Base-by-base conservation (phyloP, 2,113 vertebrate genomes). In the Nothocercus nigrocapillus region DNA sequence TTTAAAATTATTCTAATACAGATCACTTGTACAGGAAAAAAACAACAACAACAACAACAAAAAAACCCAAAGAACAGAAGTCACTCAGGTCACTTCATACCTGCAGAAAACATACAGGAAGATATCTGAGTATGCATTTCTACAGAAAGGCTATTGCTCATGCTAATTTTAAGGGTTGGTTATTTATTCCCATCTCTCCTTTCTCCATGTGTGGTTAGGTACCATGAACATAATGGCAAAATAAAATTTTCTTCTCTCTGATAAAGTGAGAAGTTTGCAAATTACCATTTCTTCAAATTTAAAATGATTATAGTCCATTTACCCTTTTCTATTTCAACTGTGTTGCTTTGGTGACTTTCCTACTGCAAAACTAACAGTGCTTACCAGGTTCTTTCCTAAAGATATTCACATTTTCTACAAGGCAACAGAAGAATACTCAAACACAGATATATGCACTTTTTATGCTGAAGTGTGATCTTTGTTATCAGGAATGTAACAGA, bases 1-100 rank as follows among this genome's bases (percentile, higher is more conserved):
- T 93, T 97, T 96, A 94, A 94, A 85, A 89, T 81, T 95, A 53
- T 28, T 91, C 82, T 95, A 82, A 96, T 93, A 95, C 76, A 96
- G 96, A 94, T 90, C 90, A 89, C 67, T 95, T 88, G 18, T 49
- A 85, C 69, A 82, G 80, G 49, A 49, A 4, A 11, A 49, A 49
- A 49, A 77, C 80, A 95, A 95, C n/a, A 94, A 17, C 78, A 49
- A 81, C 0, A 2, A 83, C 89, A 95, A 95, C 6, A 94, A 17
- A 80, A 49, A 81, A 0, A 2, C 82, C 90, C 78, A 49, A 81
- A 0, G 2, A 83, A 90, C 86, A 93, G 89, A 97, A 96, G 88
- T 79, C 79, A 94, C 95, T 96, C 68, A 18, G 40, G 34, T 61
- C 64, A 94, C 69, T 72, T 76, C 38, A n/a, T 18, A 28, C 47